phyloP scores from a whole-genome alignment of 1,140 invertebrate species.

The Heterodera carotae region DNA sequence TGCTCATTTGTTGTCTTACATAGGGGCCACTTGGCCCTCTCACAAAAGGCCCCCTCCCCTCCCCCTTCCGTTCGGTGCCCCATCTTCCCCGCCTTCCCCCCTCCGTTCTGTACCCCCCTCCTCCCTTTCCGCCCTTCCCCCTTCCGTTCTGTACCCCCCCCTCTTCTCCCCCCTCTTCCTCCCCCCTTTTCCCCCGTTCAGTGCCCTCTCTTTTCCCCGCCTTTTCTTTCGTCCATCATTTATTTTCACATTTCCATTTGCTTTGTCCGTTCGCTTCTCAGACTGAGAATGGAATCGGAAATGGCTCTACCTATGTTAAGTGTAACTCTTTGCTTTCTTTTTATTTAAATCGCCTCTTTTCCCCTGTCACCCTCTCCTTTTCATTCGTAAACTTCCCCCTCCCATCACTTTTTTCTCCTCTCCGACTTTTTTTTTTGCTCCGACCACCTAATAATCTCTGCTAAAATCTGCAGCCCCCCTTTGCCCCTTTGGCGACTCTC shows the following conservation, averaged over 20 bases:
- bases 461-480: neutral
- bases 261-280: neutral
- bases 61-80: neutral
- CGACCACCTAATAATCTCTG: neutral
- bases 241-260: neutral
- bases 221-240: slow-evolving; percentile 4
- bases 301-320: too few relatives aligned
- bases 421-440: neutral
- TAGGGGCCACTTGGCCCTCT: neutral
- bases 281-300: neutral
- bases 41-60: too few relatives aligned
- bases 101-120: neutral
- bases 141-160: neutral
- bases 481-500: neutral
- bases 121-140: neutral
- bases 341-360: too few relatives aligned
- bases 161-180: too few relatives aligned
- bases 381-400: neutral
- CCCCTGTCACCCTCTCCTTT: too few relatives aligned
- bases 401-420: neutral
- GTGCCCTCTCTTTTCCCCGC: neutral
- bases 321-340: too few relatives aligned
- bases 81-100: neutral
- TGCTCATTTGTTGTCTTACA: neutral
- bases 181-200: neutral